These are phyloP conservation scores for Ips nitidus DNA, from an alignment of 1,140 invertebrate species.

Conservation along the genomic window DNA sequence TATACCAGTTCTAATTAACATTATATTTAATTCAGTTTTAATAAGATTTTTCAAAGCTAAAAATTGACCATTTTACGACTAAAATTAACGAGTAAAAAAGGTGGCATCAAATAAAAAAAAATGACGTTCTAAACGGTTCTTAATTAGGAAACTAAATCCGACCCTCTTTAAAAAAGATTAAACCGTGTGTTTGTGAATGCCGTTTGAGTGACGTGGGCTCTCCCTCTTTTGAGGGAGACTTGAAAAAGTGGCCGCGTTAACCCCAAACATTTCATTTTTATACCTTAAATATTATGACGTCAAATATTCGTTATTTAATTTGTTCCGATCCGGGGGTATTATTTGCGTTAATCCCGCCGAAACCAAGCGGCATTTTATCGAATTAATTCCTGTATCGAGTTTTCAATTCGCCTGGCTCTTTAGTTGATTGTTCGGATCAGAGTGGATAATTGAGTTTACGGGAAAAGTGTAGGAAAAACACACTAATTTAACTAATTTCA, in stretches of 20 bases:
- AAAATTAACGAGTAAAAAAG: no score
- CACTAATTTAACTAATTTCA: no score
- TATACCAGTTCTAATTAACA: no score
- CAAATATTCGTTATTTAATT: constrained; percentile 39
- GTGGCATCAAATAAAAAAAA: constrained; percentile 40
- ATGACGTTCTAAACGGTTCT: constrained; percentile 53
- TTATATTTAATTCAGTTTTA: no score
- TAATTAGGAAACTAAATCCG: constrained; percentile 52
- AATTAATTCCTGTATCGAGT: constrained; percentile 22
- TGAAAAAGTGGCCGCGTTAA: constrained; percentile 44
- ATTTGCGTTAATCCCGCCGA: constrained; percentile 16
- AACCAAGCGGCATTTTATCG: constrained; percentile 7
- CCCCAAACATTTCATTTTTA: constrained; percentile 43
- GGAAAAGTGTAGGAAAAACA: no score
- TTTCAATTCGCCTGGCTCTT: constrained; percentile 12
- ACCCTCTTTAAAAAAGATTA: constrained; percentile 53
- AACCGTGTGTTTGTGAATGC: constrained; percentile 53
- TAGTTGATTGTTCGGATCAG: not conserved
- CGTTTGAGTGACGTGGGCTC: constrained; percentile 49
- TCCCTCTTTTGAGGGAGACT: constrained; percentile 36
- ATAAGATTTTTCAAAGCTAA: no score
- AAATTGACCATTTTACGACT: no score
- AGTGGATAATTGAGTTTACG: no score
- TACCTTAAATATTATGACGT: constrained; percentile 43
- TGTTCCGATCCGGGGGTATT: constrained; percentile 28